A percentile compares a stretch with the other conserved stretches of the same genome.
Evolutionary conservation across 2,113 vertebrate species (phyloP).

Genomic region (Zonotrichia leucophrys): DNA sequence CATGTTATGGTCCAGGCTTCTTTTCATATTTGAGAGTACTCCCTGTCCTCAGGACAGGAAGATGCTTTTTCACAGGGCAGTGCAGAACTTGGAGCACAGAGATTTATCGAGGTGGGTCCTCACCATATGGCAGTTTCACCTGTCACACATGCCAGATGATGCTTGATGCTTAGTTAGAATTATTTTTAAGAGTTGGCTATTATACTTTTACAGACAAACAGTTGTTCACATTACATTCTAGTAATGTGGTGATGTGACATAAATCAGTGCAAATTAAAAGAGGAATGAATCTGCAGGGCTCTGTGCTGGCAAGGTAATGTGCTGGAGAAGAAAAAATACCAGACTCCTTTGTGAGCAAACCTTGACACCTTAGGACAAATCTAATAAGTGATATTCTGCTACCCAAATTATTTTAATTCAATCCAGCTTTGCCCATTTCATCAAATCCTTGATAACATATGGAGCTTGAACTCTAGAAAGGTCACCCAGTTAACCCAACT

Average conservation of each 20-base stretch:
- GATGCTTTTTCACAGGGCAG: not conserved
- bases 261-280: not conserved
- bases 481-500: not conserved
- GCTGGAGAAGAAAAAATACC: not conserved
- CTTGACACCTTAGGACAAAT: not conserved
- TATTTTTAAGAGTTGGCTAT: not conserved
- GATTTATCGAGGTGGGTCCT: not conserved
- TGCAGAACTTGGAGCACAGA: not conserved
- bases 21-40: not conserved
- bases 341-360: not conserved
- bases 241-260: not conserved
- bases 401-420: not conserved
- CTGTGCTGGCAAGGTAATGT: not conserved
- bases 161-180: not conserved
- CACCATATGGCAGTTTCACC: not conserved
- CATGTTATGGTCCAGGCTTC: accelerated
- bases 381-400: not conserved
- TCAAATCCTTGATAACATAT: not conserved
- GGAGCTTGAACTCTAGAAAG: not conserved
- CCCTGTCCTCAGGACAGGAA: not conserved
- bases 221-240: not conserved
- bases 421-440: not conserved
- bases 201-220: not conserved
- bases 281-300: not conserved
- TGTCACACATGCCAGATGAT: not conserved